phyloP scores from a whole-genome alignment of 2,797 vertebrate species.

The Miichthys miiuy region DNA sequence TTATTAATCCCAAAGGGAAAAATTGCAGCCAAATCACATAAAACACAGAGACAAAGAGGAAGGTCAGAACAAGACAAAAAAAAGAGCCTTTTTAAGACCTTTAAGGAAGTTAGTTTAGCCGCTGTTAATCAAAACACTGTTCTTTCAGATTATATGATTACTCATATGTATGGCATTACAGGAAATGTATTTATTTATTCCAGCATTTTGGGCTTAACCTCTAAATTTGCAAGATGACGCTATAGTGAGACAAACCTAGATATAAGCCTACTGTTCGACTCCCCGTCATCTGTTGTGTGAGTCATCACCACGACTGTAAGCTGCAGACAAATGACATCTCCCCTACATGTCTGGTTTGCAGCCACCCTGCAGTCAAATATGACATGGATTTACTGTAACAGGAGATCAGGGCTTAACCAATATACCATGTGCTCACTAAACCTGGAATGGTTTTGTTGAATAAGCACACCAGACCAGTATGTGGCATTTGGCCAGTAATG shows the following conservation, averaged over 20 bases:
- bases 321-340: conserved; percentile 49
- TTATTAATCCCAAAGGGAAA: not conserved
- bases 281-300: conserved; percentile 39
- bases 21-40: not conserved
- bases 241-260: conserved; percentile 1
- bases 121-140: not conserved
- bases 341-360: conserved; percentile 44
- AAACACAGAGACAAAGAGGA: not conserved
- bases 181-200: not conserved
- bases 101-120: not conserved
- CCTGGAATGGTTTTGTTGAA: conserved; percentile 64
- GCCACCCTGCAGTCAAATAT: conserved; percentile 60
- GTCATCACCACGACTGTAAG: conserved; percentile 34
- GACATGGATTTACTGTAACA: conserved; percentile 73
- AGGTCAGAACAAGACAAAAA: no score
- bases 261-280: conserved; percentile 12
- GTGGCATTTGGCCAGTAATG: conserved; percentile 52
- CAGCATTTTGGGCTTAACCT: not conserved
- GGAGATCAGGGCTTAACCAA: conserved; percentile 55
- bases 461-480: conserved; percentile 47
- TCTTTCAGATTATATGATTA: not conserved
- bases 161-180: not conserved
- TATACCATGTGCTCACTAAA: conserved; percentile 53
- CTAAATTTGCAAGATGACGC: not conserved
- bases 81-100: not conserved